Evolutionary conservation across 2,888 invertebrate species (phyloP).

Genomic region (Lithophane leautieri): DNA sequence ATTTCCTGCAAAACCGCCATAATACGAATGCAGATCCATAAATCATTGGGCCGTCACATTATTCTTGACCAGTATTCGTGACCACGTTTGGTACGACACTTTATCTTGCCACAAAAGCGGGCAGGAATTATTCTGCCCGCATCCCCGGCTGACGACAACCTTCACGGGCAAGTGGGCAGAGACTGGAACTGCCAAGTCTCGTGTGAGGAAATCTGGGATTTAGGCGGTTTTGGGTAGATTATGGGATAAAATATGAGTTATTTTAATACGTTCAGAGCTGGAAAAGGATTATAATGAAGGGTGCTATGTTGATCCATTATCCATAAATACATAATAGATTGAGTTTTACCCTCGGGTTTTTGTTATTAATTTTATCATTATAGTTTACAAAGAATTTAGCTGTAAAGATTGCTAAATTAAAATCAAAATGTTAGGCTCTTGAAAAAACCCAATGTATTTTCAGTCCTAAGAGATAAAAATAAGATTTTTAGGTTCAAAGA

Average conservation of each 20-base stretch:
- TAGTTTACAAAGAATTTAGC: not conserved
- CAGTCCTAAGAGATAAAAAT: not conserved
- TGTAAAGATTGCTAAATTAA: not conserved
- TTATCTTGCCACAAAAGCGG: slow-evolving; percentile 72
- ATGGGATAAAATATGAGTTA: slow-evolving; percentile 23
- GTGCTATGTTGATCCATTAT: not conserved
- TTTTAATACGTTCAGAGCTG: slow-evolving; percentile 26
- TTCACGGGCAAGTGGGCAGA: slow-evolving; percentile 72
- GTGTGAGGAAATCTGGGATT: slow-evolving; percentile 53
- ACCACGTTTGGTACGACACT: slow-evolving; percentile 65
- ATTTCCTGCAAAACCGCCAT: slow-evolving; percentile 51
- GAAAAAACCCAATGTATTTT: not conserved
- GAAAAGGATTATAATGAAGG: not conserved
- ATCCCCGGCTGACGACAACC: slow-evolving; percentile 74
- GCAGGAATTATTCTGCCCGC: slow-evolving; percentile 78
- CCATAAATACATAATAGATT: not conserved
- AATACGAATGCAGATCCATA: slow-evolving; percentile 59
- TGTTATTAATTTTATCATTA: not conserved
- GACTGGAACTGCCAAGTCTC: slow-evolving; percentile 54
- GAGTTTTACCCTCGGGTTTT: not conserved
- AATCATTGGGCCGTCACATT: slow-evolving; percentile 66
- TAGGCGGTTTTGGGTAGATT: slow-evolving; percentile 21
- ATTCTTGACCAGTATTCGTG: slow-evolving; percentile 67
- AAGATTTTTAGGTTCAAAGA: not conserved
- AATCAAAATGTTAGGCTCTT: not conserved